Evolutionary conservation across 2,888 invertebrate species (phyloP).

Genomic region (Lepidocyrtoides sp.): DNA sequence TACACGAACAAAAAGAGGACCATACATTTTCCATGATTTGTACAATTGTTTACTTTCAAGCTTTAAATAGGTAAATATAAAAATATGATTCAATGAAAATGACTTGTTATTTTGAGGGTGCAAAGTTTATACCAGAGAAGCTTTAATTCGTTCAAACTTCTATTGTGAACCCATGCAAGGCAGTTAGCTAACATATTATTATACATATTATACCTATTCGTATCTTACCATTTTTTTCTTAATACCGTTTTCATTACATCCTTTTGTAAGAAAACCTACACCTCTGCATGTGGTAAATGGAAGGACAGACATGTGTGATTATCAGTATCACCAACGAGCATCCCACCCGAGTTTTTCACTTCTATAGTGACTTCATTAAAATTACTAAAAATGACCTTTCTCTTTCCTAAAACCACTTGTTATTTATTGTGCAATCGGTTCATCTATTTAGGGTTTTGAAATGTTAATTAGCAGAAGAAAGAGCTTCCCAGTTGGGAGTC

Average conservation of each 20-base stretch:
- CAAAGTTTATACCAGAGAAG: too few species aligned
- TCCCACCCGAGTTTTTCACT: slow-evolving; percentile 32
- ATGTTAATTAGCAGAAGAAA: slow-evolving; percentile 66
- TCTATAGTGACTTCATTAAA: slow-evolving; percentile 27
- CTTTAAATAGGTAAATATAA: too few species aligned
- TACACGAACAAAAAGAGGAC: too few species aligned
- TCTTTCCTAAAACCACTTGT: slow-evolving; percentile 46
- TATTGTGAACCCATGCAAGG: neutral
- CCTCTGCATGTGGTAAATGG: slow-evolving; percentile 39
- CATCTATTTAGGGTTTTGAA: slow-evolving; percentile 62
- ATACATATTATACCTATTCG: neutral
- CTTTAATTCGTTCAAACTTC: neutral
- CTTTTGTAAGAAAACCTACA: slow-evolving; percentile 19
- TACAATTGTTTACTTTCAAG: too few species aligned
- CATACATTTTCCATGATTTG: too few species aligned
- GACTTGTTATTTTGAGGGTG: too few species aligned
- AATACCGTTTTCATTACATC: too few species aligned
- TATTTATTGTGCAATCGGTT: slow-evolving; percentile 56
- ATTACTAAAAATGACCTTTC: slow-evolving; percentile 5
- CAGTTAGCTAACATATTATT: too few species aligned
- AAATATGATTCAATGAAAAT: too few species aligned
- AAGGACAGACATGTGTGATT: neutral
- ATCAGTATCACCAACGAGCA: neutral
- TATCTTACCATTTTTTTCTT: neutral
- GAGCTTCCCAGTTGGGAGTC: slow-evolving; percentile 62